Percentiles rank a stretch among this genome's conserved stretches.
phyloP scores from a whole-genome alignment of 1,140 invertebrate genomes.

The Phocides pigmalion region DNA sequence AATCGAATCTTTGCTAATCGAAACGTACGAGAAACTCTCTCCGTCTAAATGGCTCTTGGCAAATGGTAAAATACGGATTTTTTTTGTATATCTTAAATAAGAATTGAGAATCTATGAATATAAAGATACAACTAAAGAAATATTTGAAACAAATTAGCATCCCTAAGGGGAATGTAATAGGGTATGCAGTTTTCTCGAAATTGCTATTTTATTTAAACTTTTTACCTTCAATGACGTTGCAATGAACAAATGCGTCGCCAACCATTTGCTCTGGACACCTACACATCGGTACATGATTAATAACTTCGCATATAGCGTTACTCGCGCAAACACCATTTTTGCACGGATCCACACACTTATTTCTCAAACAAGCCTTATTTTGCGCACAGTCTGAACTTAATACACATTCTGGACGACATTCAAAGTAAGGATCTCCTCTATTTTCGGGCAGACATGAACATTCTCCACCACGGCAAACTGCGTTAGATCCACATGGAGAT shows the following conservation, averaged over 20 bases:
- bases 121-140: too few relatives aligned
- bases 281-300: conserved; percentile 87
- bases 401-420: conserved; percentile 87
- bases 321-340: conserved; percentile 85
- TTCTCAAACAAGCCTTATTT: conserved; percentile 85
- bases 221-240: conserved; percentile 84
- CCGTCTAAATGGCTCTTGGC: too few relatives aligned
- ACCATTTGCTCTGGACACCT: conserved; percentile 87
- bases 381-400: conserved; percentile 85
- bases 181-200: too few relatives aligned
- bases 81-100: too few relatives aligned
- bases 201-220: background rate
- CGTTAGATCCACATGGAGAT: conserved; percentile 89
- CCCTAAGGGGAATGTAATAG: too few relatives aligned
- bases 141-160: too few relatives aligned
- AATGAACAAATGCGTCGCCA: conserved; percentile 90
- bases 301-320: conserved; percentile 89
- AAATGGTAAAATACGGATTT: too few relatives aligned
- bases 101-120: too few relatives aligned
- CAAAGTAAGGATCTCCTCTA: conserved; percentile 85
- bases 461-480: conserved; percentile 87
- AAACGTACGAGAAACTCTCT: too few relatives aligned
- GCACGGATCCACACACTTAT: conserved; percentile 87
- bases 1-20: too few relatives aligned
- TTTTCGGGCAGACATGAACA: conserved; percentile 87